Base-by-base conservation (phyloP, 1,140 invertebrate species). In the Bombus breviceps region DNA sequence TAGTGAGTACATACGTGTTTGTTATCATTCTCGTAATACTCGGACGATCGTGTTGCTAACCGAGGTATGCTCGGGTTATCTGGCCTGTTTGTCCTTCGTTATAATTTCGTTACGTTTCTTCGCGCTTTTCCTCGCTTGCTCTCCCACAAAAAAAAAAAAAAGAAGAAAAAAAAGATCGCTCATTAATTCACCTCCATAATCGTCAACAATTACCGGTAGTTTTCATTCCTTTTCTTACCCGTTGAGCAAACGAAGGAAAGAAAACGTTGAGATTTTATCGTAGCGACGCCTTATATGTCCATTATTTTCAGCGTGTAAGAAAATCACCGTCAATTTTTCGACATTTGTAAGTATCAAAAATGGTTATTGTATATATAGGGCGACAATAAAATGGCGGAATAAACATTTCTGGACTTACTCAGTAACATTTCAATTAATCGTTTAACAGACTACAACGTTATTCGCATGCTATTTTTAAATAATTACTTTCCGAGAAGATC, bases 31-130 rank as follows among this genome's bases (percentile, higher is more conserved):
- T 89, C 85, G 80, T 86, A 90, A 89, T 88, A 88, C 82, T 90
- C 86, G 76, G 73, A 82, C 87, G 88, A 83, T 91, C 89, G 89
- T 91, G 89, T 91, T 92, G 91, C 91, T 88, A 92, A 89, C 88
- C 87, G 82, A 88, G 76, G 68, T 86, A 78, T 64, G 32, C 83
- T 87, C 79, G 76, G 86, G 88, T 92, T 91, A 89, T 90, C 88
- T 87, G 72, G 28, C 53, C 47, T 85, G 86, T 73, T 79, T 85
- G 83, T 86, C 83, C 80, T 91, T 89, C 81, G 64, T 32, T 76
- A 86, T 64, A 74, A 89, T 89, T 86, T 90, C 79, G 66, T 89
- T 68, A 72, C 64, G 77, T 79, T 77, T 71, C 53, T 74, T 69
- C n/a, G 68, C 59, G 37, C 22, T 77, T 88, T 53, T 79, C 47